phyloP scores from a whole-genome alignment of 2,888 invertebrate species.

The Lasioglossum calceatum region DNA sequence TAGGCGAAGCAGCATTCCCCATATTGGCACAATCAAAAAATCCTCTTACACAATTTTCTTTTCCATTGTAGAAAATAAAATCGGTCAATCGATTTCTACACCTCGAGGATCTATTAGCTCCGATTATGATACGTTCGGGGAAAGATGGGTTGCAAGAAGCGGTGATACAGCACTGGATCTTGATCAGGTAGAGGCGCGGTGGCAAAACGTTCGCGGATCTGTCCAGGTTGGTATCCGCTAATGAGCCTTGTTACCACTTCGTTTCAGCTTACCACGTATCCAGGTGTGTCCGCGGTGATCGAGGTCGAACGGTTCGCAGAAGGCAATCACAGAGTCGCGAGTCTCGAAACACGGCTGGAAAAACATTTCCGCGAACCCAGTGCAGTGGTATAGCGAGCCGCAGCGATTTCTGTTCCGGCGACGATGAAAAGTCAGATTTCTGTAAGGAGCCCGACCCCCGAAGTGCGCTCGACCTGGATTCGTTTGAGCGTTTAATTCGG shows the following conservation, averaged over 20 bases:
- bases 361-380: conserved; percentile 30
- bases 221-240: conserved; percentile 59
- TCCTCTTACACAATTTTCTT: neutral
- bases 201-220: conserved; percentile 33
- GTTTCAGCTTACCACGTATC: conserved; percentile 51
- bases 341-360: conserved; percentile 23
- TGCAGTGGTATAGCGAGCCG: conserved; percentile 12
- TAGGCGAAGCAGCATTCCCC: neutral
- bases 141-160: neutral
- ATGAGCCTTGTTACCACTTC: conserved; percentile 61
- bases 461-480: conserved; percentile 32
- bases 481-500: conserved; percentile 17
- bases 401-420: conserved; percentile 9
- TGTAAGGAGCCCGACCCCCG: neutral
- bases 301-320: conserved; percentile 57
- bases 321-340: conserved; percentile 48
- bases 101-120: neutral
- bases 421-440: conserved; percentile 10
- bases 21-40: neutral
- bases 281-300: conserved; percentile 57
- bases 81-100: neutral
- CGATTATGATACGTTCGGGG: neutral
- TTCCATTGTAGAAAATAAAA: neutral
- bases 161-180: neutral
- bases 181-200: neutral